A percentile compares a stretch with the other conserved stretches of the same genome.
Evolutionary conservation across 2,888 invertebrate species (phyloP).

Genomic region (Mystacides longicornis): DNA sequence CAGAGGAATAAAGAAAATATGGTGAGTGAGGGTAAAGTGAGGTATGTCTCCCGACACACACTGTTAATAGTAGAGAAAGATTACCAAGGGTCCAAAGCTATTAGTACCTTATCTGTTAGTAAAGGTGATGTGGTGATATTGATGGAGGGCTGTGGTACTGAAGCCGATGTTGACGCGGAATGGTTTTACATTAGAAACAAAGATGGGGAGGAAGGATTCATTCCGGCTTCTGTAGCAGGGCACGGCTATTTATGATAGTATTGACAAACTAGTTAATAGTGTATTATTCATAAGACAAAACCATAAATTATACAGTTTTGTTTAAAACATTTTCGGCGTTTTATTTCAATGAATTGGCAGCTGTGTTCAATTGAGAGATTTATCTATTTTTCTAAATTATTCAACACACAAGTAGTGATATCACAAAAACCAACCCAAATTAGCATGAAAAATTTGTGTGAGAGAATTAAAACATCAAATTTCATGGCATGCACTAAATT

Average conservation of each 20-base stretch:
- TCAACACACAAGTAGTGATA: no score
- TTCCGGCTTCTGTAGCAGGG: conserved; percentile 70
- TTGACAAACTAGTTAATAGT: no score
- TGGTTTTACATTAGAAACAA: conserved; percentile 72
- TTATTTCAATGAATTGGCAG: no score
- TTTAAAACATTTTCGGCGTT: no score
- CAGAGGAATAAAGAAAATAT: not conserved
- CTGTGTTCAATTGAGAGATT: no score
- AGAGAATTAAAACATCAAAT: no score
- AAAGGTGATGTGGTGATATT: conserved; percentile 72
- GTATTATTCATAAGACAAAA: no score
- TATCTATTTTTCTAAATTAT: no score
- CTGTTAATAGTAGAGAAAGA: conserved; percentile 63
- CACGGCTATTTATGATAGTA: conserved; percentile 53
- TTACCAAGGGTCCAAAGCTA: conserved; percentile 50
- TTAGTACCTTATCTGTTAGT: conserved; percentile 55
- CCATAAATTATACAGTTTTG: no score
- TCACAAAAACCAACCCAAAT: no score
- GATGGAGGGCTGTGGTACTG: conserved; percentile 40
- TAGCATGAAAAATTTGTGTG: no score
- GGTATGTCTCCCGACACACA: conserved; percentile 52
- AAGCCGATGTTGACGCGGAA: conserved; percentile 53
- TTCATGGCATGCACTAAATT: no score
- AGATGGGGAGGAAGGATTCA: conserved; percentile 66
- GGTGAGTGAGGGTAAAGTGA: conserved; percentile 24